Conservation (phyloP, 2,113 vertebrate species). For the Zapus hudsonius region DNA sequence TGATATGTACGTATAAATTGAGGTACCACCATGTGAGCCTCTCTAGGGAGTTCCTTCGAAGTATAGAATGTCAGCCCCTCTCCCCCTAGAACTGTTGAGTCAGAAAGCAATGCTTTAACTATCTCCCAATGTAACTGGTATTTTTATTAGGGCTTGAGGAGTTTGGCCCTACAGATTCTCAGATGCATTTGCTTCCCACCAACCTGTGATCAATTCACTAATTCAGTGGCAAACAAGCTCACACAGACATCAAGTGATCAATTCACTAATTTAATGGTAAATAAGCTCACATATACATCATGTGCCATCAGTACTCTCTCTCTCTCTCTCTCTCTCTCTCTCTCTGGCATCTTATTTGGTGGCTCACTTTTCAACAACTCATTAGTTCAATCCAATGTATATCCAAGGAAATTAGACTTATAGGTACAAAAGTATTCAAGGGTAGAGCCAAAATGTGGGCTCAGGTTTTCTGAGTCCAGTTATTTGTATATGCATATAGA, state of each 20-base stretch:
- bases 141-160: not conserved
- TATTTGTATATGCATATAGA: not conserved
- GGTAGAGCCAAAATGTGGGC: not conserved
- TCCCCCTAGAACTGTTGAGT: not conserved
- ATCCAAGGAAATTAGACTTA: not conserved
- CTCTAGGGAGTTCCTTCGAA: not conserved
- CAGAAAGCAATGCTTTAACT: not conserved
- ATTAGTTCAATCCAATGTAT: not conserved
- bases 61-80: not conserved
- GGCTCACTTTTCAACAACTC: not conserved
- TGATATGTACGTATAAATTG: not conserved
- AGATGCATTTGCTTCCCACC: not conserved
- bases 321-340: no score
- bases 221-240: not conserved
- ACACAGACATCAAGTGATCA: no score
- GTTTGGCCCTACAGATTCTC: not conserved
- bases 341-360: not conserved
- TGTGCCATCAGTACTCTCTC: not conserved
- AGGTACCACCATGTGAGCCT: fast-evolving
- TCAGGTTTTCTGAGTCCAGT: not conserved
- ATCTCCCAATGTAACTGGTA: not conserved
- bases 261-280: not conserved
- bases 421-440: not conserved
- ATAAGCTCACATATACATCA: not conserved
- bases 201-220: not conserved